Evolutionary conservation across 2,888 invertebrate species (phyloP).

Genomic region (Herminia tarsipennalis): DNA sequence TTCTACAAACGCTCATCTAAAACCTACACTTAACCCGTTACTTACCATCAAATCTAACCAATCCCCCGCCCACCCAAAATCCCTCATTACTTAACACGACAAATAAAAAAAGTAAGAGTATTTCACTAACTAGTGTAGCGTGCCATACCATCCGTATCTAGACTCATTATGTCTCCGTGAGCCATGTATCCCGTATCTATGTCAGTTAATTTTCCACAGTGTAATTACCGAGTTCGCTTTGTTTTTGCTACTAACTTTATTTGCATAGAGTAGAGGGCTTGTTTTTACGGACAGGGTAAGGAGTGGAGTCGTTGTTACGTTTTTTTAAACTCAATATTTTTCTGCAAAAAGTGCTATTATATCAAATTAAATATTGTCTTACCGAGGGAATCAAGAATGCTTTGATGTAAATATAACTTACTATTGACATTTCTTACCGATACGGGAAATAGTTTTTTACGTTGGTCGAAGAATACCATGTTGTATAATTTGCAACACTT

Average conservation of each 20-base stretch:
- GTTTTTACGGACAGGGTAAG: slow-evolving; percentile 45
- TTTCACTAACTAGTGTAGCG: slow-evolving; percentile 57
- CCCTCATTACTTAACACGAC: slow-evolving; percentile 35
- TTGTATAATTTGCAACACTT: too few species aligned
- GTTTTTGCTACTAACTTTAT: slow-evolving; percentile 85
- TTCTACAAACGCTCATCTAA: too few species aligned
- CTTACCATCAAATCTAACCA: neutral
- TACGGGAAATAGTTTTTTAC: too few species aligned
- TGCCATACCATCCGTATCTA: slow-evolving; percentile 71
- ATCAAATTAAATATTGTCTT: too few species aligned
- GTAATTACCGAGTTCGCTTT: slow-evolving; percentile 83
- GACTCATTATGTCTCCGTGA: slow-evolving; percentile 73
- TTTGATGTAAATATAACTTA: too few species aligned
- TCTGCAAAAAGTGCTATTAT: too few species aligned
- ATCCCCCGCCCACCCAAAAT: slow-evolving; percentile 1
- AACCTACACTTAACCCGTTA: too few species aligned
- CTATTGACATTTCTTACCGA: too few species aligned
- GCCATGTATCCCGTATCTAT: slow-evolving; percentile 76
- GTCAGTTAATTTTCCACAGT: slow-evolving; percentile 83
- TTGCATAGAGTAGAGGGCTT: slow-evolving; percentile 77
- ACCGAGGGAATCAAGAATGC: too few species aligned
- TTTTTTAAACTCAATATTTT: neutral
- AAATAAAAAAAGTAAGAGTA: slow-evolving; percentile 26
- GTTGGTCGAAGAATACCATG: too few species aligned
- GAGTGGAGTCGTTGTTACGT: slow-evolving; percentile 47